A percentile compares a stretch with the other conserved stretches of the same genome.
phyloP scores from a whole-genome alignment of 2,797 vertebrate species.

The Sebastes miniatus region DNA sequence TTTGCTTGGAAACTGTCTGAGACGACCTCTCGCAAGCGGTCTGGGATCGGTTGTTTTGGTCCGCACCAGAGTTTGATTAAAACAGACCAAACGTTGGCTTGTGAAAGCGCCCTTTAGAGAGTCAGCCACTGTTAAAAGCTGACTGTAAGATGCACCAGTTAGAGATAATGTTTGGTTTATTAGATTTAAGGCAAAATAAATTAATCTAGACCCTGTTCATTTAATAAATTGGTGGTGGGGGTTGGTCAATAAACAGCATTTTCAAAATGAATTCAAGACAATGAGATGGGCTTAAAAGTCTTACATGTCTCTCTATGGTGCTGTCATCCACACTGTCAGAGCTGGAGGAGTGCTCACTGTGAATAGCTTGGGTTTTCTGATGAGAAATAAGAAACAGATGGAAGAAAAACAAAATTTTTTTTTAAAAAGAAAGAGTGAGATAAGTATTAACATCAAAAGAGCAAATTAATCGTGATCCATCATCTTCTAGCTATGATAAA shows the following conservation, averaged over 20 bases:
- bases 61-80: too few relatives aligned
- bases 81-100: too few relatives aligned
- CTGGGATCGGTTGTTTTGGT: too few relatives aligned
- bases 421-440: background rate
- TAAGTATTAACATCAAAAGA: background rate
- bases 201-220: too few relatives aligned
- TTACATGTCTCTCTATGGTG: constrained; percentile 53
- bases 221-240: too few relatives aligned
- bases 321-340: constrained; percentile 53
- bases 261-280: too few relatives aligned
- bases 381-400: background rate
- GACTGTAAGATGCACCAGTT: background rate
- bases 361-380: constrained; percentile 1
- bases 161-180: background rate
- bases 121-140: too few relatives aligned
- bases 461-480: background rate
- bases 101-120: too few relatives aligned
- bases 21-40: too few relatives aligned
- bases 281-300: background rate
- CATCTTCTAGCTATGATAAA: background rate
- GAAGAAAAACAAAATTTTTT: background rate
- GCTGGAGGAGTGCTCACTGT: constrained; percentile 52
- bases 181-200: background rate
- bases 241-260: too few relatives aligned
- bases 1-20: too few relatives aligned